Conservation (phyloP, 2,113 vertebrate genomes). For the Galemys pyrenaicus region DNA sequence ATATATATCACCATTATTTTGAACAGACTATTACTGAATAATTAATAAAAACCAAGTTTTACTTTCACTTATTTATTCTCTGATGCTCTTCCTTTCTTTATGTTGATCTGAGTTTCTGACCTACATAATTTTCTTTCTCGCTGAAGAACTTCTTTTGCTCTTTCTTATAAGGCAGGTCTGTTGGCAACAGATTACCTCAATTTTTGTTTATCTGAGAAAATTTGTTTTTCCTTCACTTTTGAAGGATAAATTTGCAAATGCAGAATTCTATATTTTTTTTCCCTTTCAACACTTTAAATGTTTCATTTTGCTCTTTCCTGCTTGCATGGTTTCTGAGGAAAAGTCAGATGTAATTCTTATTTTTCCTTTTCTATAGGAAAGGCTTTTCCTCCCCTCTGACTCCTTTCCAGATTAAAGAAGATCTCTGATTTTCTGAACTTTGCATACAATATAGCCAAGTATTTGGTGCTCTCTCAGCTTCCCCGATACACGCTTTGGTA, state of each 20-base stretch:
- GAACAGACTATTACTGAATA: not conserved
- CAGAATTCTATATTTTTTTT: not conserved
- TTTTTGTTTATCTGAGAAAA: not conserved
- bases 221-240: not conserved
- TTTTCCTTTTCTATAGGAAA: too few species aligned
- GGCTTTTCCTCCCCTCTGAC: too few species aligned
- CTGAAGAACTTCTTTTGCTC: too few species aligned
- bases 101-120: not conserved
- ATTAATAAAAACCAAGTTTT: not conserved
- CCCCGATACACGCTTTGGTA: not conserved
- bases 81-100: not conserved
- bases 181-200: not conserved
- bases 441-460: not conserved
- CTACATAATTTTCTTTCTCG: too few species aligned
- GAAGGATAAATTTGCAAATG: not conserved
- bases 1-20: not conserved
- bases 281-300: not conserved
- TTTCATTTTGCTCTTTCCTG: not conserved
- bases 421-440: conserved; percentile 1
- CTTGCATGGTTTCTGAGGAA: not conserved
- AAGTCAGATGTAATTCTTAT: not conserved
- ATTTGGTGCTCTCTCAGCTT: not conserved
- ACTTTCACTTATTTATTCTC: not conserved
- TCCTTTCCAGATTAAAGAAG: not conserved
- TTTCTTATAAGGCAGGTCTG: too few species aligned